Conservation (phyloP, 2,113 vertebrate species). For the Neopipo cinnamomea region DNA sequence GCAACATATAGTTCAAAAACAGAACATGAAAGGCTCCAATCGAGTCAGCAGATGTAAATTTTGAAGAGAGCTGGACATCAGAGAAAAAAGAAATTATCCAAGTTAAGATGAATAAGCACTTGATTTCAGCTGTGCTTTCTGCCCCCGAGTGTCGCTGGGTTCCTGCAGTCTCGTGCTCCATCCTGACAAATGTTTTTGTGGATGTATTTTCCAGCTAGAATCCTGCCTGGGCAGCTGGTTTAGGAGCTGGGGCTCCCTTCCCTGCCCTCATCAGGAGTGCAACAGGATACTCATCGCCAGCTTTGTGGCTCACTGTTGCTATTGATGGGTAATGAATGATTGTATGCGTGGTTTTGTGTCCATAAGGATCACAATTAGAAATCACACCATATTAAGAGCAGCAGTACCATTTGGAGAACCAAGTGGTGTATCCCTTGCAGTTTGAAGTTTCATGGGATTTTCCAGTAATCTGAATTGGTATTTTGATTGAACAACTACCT, state of each 20-base stretch:
- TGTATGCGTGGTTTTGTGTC: fast-evolving
- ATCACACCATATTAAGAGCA: fast-evolving
- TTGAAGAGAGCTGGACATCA: conserved; percentile 14
- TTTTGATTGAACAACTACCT: background rate
- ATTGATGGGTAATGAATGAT: fast-evolving
- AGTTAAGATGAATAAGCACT: background rate
- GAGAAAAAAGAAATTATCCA: background rate
- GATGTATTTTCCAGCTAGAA: background rate
- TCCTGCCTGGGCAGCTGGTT: background rate
- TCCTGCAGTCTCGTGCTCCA: fast-evolving
- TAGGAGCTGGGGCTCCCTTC: fast-evolving
- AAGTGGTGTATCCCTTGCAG: fast-evolving
- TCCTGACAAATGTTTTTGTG: background rate
- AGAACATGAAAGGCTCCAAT: conserved; percentile 52
- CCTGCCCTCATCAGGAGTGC: background rate
- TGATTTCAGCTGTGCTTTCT: background rate
- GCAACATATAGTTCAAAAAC: conserved; percentile 46
- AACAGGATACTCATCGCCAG: background rate
- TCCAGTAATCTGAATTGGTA: fast-evolving
- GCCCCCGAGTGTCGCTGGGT: fast-evolving
- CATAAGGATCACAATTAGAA: fast-evolving
- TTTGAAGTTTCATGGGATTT: background rate
- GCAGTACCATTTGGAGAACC: background rate
- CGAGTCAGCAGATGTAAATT: background rate
- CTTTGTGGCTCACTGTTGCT: fast-evolving